phyloP scores from a whole-genome alignment of 2,113 vertebrate species.

The Notothenia coriiceps region DNA sequence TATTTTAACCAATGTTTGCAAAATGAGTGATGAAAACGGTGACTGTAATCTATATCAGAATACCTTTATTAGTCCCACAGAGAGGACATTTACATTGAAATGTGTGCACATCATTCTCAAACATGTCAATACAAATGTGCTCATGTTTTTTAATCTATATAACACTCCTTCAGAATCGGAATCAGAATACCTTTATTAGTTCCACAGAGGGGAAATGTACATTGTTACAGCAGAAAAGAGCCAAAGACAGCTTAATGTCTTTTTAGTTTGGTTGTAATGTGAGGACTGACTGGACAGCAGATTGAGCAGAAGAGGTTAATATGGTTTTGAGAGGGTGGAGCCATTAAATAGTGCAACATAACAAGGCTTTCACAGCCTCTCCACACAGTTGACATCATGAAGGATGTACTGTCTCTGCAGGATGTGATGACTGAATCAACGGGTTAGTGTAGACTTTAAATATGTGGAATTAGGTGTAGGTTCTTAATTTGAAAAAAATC shows the following conservation, averaged over 20 bases:
- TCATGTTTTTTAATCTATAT: background rate
- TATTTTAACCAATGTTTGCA: background rate
- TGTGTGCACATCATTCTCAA: background rate
- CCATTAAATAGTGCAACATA: background rate
- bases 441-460: constrained; percentile 16
- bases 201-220: too few relatives aligned
- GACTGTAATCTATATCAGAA: background rate
- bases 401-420: background rate
- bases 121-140: background rate
- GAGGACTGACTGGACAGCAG: background rate
- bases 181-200: too few relatives aligned
- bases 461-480: background rate
- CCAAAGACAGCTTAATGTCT: too few relatives aligned
- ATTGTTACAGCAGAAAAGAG: too few relatives aligned
- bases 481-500: background rate
- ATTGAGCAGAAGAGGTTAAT: background rate
- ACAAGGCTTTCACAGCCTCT: background rate
- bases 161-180: background rate
- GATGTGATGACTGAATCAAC: background rate
- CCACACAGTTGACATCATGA: background rate
- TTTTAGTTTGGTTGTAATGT: background rate
- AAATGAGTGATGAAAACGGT: background rate
- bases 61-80: too few relatives aligned
- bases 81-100: too few relatives aligned
- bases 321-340: constrained; percentile 21